phyloP scores from a whole-genome alignment of 2,797 vertebrate genomes.

The Distichodus sexfasciatus region DNA sequence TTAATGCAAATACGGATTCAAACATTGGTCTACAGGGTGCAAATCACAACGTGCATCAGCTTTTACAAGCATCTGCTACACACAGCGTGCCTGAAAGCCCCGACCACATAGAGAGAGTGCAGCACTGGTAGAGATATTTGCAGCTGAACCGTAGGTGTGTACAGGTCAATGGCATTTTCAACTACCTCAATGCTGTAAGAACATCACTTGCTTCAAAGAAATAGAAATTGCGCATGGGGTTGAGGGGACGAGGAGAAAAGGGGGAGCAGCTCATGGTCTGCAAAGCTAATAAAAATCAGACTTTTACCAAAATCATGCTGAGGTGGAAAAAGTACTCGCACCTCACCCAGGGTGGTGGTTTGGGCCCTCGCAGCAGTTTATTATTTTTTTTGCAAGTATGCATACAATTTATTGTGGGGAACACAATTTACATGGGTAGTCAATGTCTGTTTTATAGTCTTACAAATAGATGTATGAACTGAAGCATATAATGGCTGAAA shows the following conservation, averaged over 20 bases:
- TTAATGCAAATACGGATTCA: constrained; percentile 37
- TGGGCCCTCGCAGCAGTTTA: constrained; percentile 93
- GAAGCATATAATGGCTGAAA: constrained; percentile 98
- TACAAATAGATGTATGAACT: constrained; percentile 99
- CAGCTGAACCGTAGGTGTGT: constrained; percentile 61
- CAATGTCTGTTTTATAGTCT: constrained; percentile 99
- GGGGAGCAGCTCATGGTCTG: constrained; percentile 42
- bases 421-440: constrained; percentile 99
- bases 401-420: constrained; percentile 99
- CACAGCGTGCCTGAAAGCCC: constrained; percentile 53
- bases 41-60: constrained; percentile 35
- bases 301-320: constrained; percentile 62
- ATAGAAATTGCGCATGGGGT: constrained; percentile 16
- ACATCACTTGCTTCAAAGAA: constrained; percentile 53
- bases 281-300: constrained; percentile 58
- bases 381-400: constrained; percentile 98
- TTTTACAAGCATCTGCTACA: constrained; percentile 34
- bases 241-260: neutral
- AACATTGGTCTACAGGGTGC: constrained; percentile 10
- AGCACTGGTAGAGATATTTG: constrained; percentile 55
- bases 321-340: constrained; percentile 69
- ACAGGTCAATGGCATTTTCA: constrained; percentile 67
- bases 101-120: constrained; percentile 54
- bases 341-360: constrained; percentile 79
- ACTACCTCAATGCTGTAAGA: constrained; percentile 61